phyloP scores from a whole-genome alignment of 1,140 invertebrate species.

The Protaetia brevitarsis region DNA sequence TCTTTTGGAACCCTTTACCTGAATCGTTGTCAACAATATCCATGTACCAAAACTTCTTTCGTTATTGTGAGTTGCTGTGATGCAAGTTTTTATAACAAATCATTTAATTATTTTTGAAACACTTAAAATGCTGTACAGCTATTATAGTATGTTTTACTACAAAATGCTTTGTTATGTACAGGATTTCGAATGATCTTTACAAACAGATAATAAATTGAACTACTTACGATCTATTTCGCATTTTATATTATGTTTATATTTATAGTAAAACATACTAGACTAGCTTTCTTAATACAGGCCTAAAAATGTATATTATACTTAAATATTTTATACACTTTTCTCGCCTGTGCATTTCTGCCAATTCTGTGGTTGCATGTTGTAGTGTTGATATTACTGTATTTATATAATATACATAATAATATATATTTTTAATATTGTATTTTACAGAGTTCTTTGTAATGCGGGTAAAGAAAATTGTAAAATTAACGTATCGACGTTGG shows the following conservation, averaged over 20 bases:
- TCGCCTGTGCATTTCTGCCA: background rate
- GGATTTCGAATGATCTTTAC: too few relatives aligned
- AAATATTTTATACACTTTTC: too few relatives aligned
- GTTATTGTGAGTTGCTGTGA: background rate
- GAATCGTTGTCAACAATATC: background rate
- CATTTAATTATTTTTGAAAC: background rate
- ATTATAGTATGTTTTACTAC: too few relatives aligned
- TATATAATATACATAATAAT: background rate
- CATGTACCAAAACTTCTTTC: too few relatives aligned
- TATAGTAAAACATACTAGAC: background rate
- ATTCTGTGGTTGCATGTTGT: background rate
- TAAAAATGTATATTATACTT: background rate
- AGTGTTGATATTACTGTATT: background rate
- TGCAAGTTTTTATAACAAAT: background rate
- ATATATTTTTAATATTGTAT: constrained; percentile 17
- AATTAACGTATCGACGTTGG: background rate
- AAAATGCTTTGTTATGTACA: too few relatives aligned
- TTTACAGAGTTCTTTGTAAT: constrained; percentile 14
- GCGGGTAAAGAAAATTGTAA: constrained; percentile 13
- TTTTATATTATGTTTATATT: background rate
- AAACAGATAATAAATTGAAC: too few relatives aligned
- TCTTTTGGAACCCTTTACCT: background rate
- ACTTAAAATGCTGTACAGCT: background rate
- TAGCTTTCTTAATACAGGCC: background rate
- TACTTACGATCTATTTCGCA: too few relatives aligned